Base-by-base conservation (phyloP, 2,888 invertebrate species). In the Drosophila peninsularis region DNA sequence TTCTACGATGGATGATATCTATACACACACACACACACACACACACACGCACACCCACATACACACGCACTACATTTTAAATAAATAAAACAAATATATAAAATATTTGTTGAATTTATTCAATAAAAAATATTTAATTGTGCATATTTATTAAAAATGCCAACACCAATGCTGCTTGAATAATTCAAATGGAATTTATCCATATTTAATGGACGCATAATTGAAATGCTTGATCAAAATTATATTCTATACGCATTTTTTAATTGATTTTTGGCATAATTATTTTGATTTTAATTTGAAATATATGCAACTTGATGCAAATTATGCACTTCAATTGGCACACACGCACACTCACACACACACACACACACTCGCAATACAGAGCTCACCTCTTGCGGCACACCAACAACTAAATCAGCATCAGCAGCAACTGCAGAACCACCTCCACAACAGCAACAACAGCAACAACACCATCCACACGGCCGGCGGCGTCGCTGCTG, bases 401-500 rank as follows among this genome's bases (percentile, higher is more conserved):
- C 93, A 93, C 92, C 91, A 90, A 32, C 89, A 83, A 54, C 85
- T 79, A 42, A 80, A 78, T 60, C 83, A 71, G 50, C 83, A 78
- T 60, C 83, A 71, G 50, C 83, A 80, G 52, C 82, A 77, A 39
- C 79, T 80, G 62, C 80, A 81, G 73, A 65, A 53, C 80, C 78
- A 70, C 87, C 82, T 68, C 86, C 75, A 55, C 82, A 78, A 47
- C 83, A 80, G 68, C 79, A 80, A 44, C 80, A 71, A 47, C 82
- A 80, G 53, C 82, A 77, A 30, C 79, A 78, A 27, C 75, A 80
- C 89, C 89, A 90, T 90, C 83, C 80, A 84, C 86, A 88, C 91
- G 85, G 90, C 90, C 75, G 90, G 90, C 94, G 94, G 95, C 94
- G 92, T 93, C 90, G 85, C 89, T 86, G 73, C 67, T 74, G 75